Conservation (phyloP, 2,888 invertebrate species). For the Eupeodes luniger region DNA sequence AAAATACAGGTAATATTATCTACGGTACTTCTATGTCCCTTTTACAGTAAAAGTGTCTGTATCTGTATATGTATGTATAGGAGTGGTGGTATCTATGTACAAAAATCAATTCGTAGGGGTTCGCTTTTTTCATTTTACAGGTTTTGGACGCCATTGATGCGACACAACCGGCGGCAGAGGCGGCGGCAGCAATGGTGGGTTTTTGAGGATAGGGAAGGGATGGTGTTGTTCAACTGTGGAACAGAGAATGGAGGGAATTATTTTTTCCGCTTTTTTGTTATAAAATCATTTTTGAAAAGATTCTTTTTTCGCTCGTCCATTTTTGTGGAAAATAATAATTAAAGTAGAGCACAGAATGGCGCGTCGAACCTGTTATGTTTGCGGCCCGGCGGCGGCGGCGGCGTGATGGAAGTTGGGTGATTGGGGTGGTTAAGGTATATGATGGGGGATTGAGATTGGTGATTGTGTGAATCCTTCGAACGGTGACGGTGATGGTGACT, state of each 20-base stretch:
- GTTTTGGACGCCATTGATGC: slow-evolving; percentile 33
- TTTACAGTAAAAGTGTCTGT: slow-evolving; percentile 37
- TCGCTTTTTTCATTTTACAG: slow-evolving; percentile 56
- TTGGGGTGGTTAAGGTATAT: not conserved
- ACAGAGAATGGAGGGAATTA: slow-evolving; percentile 1
- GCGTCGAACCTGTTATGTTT: slow-evolving; percentile 50
- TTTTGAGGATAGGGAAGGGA: not conserved
- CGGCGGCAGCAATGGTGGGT: not conserved
- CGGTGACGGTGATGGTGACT: too few relatives aligned
- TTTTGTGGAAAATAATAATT: slow-evolving; percentile 55
- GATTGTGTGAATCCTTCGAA: slow-evolving; percentile 53
- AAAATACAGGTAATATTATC: slow-evolving; percentile 70
- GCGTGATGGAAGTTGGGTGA: not conserved
- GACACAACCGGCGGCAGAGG: not conserved
- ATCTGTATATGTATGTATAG: slow-evolving; percentile 42
- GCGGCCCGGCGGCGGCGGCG: slow-evolving; percentile 16
- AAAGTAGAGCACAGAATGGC: slow-evolving; percentile 71
- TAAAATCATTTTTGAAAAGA: slow-evolving; percentile 33
- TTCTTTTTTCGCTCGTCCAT: slow-evolving; percentile 6
- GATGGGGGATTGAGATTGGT: slow-evolving; percentile 29
- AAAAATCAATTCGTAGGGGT: slow-evolving; percentile 65
- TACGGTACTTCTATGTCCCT: slow-evolving; percentile 53
- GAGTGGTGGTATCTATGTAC: slow-evolving; percentile 66
- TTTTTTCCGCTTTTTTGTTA: slow-evolving; percentile 42
- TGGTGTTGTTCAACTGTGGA: not conserved